Base-by-base conservation (phyloP, 2,797 vertebrate species). In the Siniperca undulata region DNA sequence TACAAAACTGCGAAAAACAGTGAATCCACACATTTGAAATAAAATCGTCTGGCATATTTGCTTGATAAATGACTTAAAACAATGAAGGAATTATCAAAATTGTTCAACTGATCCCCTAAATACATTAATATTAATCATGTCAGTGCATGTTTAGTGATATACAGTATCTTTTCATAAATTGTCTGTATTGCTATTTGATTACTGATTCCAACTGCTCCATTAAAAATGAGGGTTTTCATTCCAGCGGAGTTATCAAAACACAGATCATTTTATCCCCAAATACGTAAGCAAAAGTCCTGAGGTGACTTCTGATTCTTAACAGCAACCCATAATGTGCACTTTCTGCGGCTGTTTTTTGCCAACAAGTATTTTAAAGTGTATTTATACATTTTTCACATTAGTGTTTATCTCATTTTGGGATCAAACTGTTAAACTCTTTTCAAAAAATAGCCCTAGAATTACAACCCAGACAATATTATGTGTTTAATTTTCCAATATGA, bases 201-300 rank as follows among this genome's bases (percentile, higher is more conserved):
- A 38, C 5, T 27, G 20, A 22, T n/a, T 40, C 66, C 72, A 75
- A 24, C 50, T n/a, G n/a, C 19, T 65, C 59, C 67, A 65, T 64
- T 70, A 56, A 55, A 46, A 56, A 34, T 4, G 9, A 61, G 0
- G 27, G 24, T 10, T 34, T 52, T 46, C 7, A 52, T 55, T 5
- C 27, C 10, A 62, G 5, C 38, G 34, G 19, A 0, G 14, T 55
- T n/a, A 66, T 42, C 30, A 61, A 17, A n/a, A 55, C 2, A 55
- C 2, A 17, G 7, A 50, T 13, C 0, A 48, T 62, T 70, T 30
- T 44, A 46, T 55, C 34, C 38, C 0, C 2, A 36, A 44, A 44
- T 48, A 62, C 27, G 20, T 44, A 7, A 60, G 8, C 24, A 74
- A 24, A 68, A 52, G 3, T 42, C 10, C 50, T 59, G 16, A 79